Evolutionary conservation across 2,113 vertebrate genomes (phyloP).

Genomic region (Sinocyclocheilus grahami): DNA sequence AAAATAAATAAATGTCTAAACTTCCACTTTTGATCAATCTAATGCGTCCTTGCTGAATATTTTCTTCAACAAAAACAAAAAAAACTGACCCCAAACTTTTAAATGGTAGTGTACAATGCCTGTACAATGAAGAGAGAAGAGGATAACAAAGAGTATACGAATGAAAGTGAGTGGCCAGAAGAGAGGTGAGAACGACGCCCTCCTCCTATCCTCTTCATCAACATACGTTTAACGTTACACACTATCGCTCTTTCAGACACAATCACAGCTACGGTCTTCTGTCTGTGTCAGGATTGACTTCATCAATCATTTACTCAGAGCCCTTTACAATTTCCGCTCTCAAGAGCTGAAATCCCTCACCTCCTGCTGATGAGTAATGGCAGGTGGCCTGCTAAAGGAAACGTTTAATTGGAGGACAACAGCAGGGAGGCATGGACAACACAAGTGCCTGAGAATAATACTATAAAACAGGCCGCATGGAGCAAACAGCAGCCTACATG

Average conservation of each 20-base stretch:
- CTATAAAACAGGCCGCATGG: background rate
- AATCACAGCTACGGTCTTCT: constrained; percentile 53
- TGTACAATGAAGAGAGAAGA: background rate
- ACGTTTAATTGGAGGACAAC: constrained; percentile 39
- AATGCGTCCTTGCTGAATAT: background rate
- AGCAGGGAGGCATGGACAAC: constrained; percentile 10
- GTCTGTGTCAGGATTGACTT: constrained; percentile 57
- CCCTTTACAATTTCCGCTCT: constrained; percentile 62
- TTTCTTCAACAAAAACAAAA: background rate
- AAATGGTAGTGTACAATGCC: background rate
- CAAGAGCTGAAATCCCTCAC: constrained; percentile 49
- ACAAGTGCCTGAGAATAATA: background rate
- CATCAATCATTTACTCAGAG: constrained; percentile 74
- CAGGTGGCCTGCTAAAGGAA: constrained; percentile 40
- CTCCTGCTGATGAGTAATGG: constrained; percentile 56
- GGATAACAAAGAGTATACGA: background rate
- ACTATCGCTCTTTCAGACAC: constrained; percentile 21
- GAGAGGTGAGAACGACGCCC: no score
- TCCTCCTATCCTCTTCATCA: constrained; percentile 17
- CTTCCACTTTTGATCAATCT: background rate
- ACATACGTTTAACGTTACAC: constrained; percentile 2
- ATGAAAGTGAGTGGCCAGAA: background rate
- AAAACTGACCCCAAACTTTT: background rate
- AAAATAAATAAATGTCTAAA: no score
- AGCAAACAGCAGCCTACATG: background rate